These are phyloP conservation scores for Clinocottus analis DNA, from an alignment of 2,113 vertebrate genomes.

Conservation along the genomic window DNA sequence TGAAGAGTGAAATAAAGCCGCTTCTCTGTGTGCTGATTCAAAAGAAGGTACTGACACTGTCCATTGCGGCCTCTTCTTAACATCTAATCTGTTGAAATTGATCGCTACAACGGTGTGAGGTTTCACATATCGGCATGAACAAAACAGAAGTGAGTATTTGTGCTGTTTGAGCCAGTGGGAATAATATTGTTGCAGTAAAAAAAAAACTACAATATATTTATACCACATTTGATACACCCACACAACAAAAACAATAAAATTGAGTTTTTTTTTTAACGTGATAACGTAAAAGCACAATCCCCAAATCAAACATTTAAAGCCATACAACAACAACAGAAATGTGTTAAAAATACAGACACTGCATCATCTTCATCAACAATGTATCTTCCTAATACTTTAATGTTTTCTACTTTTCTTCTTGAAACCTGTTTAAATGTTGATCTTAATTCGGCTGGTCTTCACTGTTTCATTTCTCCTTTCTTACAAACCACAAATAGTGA, in stretches of 20 bases:
- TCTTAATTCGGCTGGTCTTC: conserved; percentile 57
- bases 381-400: conserved; percentile 7
- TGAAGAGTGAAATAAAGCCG: conserved; percentile 59
- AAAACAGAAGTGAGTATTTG: conserved; percentile 6
- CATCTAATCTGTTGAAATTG: conserved; percentile 29
- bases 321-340: background rate
- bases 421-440: conserved; percentile 34
- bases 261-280: background rate
- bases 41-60: conserved; percentile 53
- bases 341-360: background rate
- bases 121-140: conserved; percentile 27
- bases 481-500: conserved; percentile 70
- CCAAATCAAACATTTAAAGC: background rate
- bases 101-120: conserved; percentile 21
- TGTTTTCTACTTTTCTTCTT: conserved; percentile 38
- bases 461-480: conserved; percentile 81
- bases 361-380: conserved; percentile 6
- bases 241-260: background rate
- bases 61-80: conserved; percentile 27
- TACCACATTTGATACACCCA: background rate
- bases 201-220: background rate
- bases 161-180: background rate
- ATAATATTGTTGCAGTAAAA: background rate
- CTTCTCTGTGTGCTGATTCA: conserved; percentile 52
- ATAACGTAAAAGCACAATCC: background rate